These are phyloP conservation scores for Smittia aterrima DNA, from an alignment of 2,888 invertebrate species.

Conservation along the genomic window DNA sequence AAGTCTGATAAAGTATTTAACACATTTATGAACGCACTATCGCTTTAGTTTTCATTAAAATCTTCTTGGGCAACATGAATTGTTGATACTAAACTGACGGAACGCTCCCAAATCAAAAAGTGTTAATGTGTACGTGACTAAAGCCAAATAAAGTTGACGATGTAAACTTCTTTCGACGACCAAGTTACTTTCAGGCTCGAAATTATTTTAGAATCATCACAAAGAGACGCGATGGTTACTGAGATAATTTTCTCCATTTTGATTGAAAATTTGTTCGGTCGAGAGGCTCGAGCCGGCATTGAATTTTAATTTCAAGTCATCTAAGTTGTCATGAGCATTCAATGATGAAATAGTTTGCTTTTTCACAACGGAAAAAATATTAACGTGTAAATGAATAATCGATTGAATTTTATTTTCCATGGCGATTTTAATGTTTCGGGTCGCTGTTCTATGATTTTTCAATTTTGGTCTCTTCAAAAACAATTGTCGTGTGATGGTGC, in stretches of 20 bases:
- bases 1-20: too few species aligned
- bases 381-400: background rate
- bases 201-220: background rate
- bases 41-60: too few species aligned
- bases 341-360: background rate
- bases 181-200: background rate
- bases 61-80: too few species aligned
- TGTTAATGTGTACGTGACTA: constrained; percentile 15
- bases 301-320: background rate
- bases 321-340: background rate
- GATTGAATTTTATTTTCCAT: constrained; percentile 5
- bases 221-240: background rate
- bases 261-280: background rate
- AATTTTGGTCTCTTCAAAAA: too few species aligned
- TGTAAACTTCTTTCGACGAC: background rate
- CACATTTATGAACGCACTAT: too few species aligned
- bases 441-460: too few species aligned
- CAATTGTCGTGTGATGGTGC: too few species aligned
- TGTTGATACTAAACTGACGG: too few species aligned
- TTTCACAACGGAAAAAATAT: background rate
- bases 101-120: constrained; percentile 9
- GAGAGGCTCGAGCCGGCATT: background rate
- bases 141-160: constrained; percentile 12
- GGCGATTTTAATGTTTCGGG: too few species aligned
- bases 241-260: background rate